A percentile compares a stretch with the other conserved stretches of the same genome.
phyloP scores from a whole-genome alignment of 2,113 vertebrate species.

The Chloropsis hardwickii region DNA sequence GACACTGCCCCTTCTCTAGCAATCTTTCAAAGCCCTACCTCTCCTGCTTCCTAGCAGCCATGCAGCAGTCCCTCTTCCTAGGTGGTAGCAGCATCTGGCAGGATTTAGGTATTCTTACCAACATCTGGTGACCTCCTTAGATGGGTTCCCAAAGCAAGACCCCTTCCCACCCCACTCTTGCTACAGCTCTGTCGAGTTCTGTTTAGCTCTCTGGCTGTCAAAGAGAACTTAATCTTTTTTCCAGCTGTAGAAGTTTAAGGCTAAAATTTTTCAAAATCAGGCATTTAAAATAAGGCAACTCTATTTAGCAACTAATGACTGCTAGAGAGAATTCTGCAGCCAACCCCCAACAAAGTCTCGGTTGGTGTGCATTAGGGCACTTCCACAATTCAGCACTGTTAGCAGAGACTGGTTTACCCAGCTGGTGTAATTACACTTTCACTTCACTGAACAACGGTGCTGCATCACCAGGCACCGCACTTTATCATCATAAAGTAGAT shows the following conservation, averaged over 20 bases:
- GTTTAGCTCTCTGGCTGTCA: constrained; percentile 4
- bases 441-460: not conserved
- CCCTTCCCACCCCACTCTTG: not conserved
- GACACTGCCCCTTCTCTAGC: not conserved
- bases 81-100: constrained; percentile 3
- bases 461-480: not conserved
- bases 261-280: constrained; percentile 23
- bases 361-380: not conserved
- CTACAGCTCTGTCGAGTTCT: not conserved
- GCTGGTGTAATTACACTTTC: not conserved
- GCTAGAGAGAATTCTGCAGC: not conserved
- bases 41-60: not conserved
- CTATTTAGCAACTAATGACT: not conserved
- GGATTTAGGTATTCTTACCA: not conserved
- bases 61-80: not conserved
- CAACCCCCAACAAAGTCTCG: not conserved
- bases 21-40: not conserved
- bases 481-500: not conserved
- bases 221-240: constrained; percentile 13
- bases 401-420: not conserved
- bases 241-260: constrained; percentile 1
- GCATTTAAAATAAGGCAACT: not conserved
- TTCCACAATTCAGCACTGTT: not conserved
- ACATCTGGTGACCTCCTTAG: constrained; percentile 10
- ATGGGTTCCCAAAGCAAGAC: not conserved